Base-by-base conservation (phyloP, 2,888 invertebrate genomes). In the Eretmocerus hayati region DNA sequence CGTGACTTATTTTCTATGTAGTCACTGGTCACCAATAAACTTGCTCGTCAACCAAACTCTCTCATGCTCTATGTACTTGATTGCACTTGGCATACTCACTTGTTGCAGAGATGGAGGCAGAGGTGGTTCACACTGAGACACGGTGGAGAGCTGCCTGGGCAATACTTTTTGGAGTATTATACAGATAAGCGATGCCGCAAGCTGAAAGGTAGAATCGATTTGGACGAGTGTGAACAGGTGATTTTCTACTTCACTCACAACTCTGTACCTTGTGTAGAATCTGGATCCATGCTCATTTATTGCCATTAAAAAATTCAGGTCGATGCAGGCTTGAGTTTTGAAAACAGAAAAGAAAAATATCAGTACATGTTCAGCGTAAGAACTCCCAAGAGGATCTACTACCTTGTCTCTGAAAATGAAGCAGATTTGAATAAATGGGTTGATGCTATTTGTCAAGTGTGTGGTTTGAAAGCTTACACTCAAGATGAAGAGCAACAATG, bases 221-320 rank as follows among this genome's bases (percentile, higher is more conserved):
- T 96, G 65, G 94, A 94, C 77, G 87, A 92, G 71, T 95, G 95
- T 73, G 93, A 94, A 75, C 93, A 95, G 79, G 90, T 91, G 74
- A 61, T 63, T 63, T n/a, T 9, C 5, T 33, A 5, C n/a, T n/a
- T n/a, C n/a, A n/a, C n/a, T n/a, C n/a, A n/a, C n/a, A n/a, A n/a
- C n/a, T n/a, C n/a, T n/a, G n/a, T n/a, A n/a, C n/a, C n/a, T n/a
- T n/a, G n/a, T n/a, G n/a, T n/a, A n/a, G n/a, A n/a, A n/a, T n/a
- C n/a, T n/a, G n/a, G n/a, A n/a, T n/a, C n/a, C n/a, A n/a, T n/a
- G n/a, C n/a, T n/a, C n/a, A n/a, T n/a, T n/a, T n/a, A n/a, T n/a
- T n/a, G n/a, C n/a, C n/a, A n/a, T n/a, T n/a, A 39, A n/a, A n/a
- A n/a, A n/a, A 36, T 33, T 19, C 69, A 87, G 83, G 89, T 89